Conservation (phyloP, 2,113 vertebrate species). For the Amphiprion ocellaris region DNA sequence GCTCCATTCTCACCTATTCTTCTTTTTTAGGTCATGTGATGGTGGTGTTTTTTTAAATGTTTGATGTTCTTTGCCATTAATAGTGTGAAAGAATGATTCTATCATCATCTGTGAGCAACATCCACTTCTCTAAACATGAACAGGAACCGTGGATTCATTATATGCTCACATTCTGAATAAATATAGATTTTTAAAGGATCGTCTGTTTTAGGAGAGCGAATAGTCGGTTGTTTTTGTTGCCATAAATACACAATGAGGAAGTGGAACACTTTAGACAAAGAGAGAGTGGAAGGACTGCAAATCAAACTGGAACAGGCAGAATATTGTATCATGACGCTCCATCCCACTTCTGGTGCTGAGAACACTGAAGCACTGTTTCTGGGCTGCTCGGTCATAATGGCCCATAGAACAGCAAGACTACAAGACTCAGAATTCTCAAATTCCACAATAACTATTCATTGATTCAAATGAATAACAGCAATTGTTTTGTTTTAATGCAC, state of each 20-base stretch:
- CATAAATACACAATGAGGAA: constrained; percentile 77
- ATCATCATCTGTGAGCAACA: not conserved
- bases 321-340: constrained; percentile 80
- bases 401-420: constrained; percentile 69
- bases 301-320: constrained; percentile 78
- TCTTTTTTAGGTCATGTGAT: constrained; percentile 17
- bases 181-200: not conserved
- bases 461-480: constrained; percentile 74
- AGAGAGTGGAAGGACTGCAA: constrained; percentile 73
- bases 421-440: constrained; percentile 73
- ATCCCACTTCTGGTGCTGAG: constrained; percentile 79
- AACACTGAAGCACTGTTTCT: constrained; percentile 82
- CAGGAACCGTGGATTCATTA: not conserved
- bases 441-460: constrained; percentile 79
- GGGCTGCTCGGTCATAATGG: constrained; percentile 65
- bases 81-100: not conserved
- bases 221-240: constrained; percentile 59
- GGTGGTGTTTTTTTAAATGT: not conserved
- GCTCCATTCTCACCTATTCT: not conserved
- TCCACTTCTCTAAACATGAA: not conserved
- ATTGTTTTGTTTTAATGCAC: constrained; percentile 76
- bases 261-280: constrained; percentile 72
- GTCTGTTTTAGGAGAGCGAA: constrained; percentile 26
- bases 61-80: constrained; percentile 27
- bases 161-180: not conserved